Percentiles rank a stretch among this genome's conserved stretches.
These are phyloP conservation scores for Maniola jurtina DNA, from an alignment of 1,140 invertebrate species.

Conservation along the genomic window DNA sequence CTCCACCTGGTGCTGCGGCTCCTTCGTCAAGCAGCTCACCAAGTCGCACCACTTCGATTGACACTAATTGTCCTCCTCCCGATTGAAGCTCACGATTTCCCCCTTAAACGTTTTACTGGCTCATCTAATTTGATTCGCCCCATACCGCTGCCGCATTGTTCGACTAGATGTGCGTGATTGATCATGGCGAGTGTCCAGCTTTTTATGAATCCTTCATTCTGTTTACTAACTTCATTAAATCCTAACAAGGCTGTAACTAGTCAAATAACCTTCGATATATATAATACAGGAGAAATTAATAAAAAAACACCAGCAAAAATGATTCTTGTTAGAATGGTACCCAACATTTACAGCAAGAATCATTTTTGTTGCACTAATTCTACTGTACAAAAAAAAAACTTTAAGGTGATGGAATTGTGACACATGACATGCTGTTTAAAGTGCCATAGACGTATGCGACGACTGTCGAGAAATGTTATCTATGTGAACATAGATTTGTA, in stretches of 20 bases:
- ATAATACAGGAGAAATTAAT: too few species aligned
- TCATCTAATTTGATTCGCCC: conserved; percentile 20
- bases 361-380: too few species aligned
- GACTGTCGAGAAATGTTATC: conserved; percentile 44
- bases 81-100: conserved; percentile 20
- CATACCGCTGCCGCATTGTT: conserved; percentile 23
- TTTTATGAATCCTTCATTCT: conserved; percentile 25
- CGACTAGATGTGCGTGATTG: conserved; percentile 44
- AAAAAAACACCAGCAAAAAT: too few species aligned
- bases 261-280: not conserved
- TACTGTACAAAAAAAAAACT: not conserved
- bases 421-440: conserved; percentile 25
- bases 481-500: conserved; percentile 64
- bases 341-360: too few species aligned
- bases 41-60: conserved; percentile 82
- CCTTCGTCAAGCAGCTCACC: conserved; percentile 80
- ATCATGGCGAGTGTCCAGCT: conserved; percentile 34
- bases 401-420: conserved; percentile 19
- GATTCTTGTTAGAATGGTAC: too few species aligned
- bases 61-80: conserved; percentile 46
- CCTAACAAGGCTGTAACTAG: not conserved
- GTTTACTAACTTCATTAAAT: conserved; percentile 24
- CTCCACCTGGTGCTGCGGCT: conserved; percentile 82
- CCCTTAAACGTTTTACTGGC: conserved; percentile 20
- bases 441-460: conserved; percentile 23